phyloP scores from a whole-genome alignment of 1,140 invertebrate species.

The Drosophila chauvacae region DNA sequence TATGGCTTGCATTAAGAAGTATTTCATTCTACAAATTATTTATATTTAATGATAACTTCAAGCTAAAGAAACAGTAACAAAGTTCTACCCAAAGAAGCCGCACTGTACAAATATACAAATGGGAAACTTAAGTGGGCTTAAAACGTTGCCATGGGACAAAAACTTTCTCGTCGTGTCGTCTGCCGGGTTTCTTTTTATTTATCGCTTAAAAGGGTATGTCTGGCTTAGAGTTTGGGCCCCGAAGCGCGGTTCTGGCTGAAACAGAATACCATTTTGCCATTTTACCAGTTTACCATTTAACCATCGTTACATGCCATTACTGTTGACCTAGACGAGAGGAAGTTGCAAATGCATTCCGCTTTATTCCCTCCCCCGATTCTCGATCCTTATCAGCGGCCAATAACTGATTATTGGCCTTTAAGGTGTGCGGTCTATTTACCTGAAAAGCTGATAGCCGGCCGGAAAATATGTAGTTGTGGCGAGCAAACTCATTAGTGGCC shows the following conservation, averaged over 20 bases:
- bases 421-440: slow-evolving; percentile 34
- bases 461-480: slow-evolving; percentile 16
- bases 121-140: slow-evolving; percentile 62
- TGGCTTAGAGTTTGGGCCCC: slow-evolving; percentile 45
- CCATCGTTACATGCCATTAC: neutral
- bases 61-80: slow-evolving; percentile 10
- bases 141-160: slow-evolving; percentile 63
- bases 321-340: slow-evolving; percentile 58
- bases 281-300: slow-evolving; percentile 7
- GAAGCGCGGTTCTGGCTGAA: slow-evolving; percentile 51
- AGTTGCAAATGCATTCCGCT: slow-evolving; percentile 65
- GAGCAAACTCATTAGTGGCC: slow-evolving; percentile 39
- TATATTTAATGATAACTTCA: neutral
- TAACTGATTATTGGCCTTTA: slow-evolving; percentile 38
- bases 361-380: neutral
- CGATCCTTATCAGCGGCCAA: slow-evolving; percentile 35
- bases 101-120: slow-evolving; percentile 51
- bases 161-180: slow-evolving; percentile 51
- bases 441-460: slow-evolving; percentile 27
- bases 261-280: slow-evolving; percentile 39
- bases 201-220: slow-evolving; percentile 64
- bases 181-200: slow-evolving; percentile 69
- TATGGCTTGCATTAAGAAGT: accelerated
- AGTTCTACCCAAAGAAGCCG: neutral
- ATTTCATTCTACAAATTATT: neutral